Base-by-base conservation (phyloP, 2,888 invertebrate genomes). In the Synanthedon myopaeformis region DNA sequence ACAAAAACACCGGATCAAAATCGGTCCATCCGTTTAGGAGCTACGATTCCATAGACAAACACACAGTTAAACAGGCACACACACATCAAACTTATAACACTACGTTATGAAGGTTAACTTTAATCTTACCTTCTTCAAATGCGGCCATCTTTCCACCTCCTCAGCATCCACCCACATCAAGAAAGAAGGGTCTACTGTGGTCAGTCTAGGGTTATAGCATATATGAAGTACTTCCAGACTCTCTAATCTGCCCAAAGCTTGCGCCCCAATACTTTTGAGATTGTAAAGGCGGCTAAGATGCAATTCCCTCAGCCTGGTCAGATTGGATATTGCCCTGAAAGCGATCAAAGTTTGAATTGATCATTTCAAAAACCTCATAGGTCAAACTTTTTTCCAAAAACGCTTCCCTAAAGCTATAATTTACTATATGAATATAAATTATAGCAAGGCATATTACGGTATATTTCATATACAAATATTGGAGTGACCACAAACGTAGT, bases 251-350 rank as follows among this genome's bases (percentile, higher is more conserved):
- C 72, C 72, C 0, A 80, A 54, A 0, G 74, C 74, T 0, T 64
- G 74, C 2, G 89, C 86, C 0, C 89, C 83, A 49, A 95, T 89
- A 28, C 66, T 72, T 13, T 75, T 79, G 41, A 95, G 75, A 35
- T 89, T 78, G 1, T 88, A 82, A 84, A 93, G 90, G 45, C 90
- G 82, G 8, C 90, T 89, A 51, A 95, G 70, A 48, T 90, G 90
- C 0, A 94, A 76, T 49, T 89, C 87, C 68, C 88, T 85, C 3
- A 95, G 70, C 3, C 83, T 88, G 3, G 79, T 69, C 62, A 94
- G 70, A 3, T 61, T 64, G 0, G 91, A 90, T 62, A 93, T 90
- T 2, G 89, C 72, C 45, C 91, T 91, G 63, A 48, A 82, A 65
- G 41, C 11, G 12, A 35, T 35, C 8, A 8, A 6, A 45, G 13